Percentiles rank a stretch among this genome's conserved stretches.
Evolutionary conservation across 1,140 invertebrate genomes (phyloP).

Genomic region (Adelges cooleyi): DNA sequence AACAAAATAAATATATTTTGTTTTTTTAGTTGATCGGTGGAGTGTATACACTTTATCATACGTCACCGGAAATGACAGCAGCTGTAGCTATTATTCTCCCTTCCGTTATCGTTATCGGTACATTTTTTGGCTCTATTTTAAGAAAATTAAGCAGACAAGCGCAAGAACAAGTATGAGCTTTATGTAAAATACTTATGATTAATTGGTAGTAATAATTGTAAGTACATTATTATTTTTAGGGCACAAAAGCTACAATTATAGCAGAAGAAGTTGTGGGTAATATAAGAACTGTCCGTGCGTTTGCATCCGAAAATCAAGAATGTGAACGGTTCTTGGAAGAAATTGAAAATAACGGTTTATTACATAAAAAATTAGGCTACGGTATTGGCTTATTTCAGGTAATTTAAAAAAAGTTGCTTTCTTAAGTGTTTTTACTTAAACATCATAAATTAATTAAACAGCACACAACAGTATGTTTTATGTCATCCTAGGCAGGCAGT

Average conservation of each 20-base stretch:
- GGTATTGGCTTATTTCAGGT: slow-evolving; percentile 81
- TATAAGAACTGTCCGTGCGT: slow-evolving; percentile 79
- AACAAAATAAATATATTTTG: background rate
- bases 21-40: slow-evolving; percentile 57
- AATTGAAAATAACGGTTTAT: slow-evolving; percentile 52
- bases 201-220: background rate
- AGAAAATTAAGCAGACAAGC: slow-evolving; percentile 60
- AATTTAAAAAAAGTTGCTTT: background rate
- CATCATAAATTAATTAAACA: background rate
- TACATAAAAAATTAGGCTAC: slow-evolving; percentile 70
- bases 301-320: slow-evolving; percentile 83
- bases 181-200: slow-evolving; percentile 3
- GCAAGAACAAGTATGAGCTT: slow-evolving; percentile 55
- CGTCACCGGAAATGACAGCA: slow-evolving; percentile 79
- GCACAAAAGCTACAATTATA: slow-evolving; percentile 70
- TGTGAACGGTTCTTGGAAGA: slow-evolving; percentile 59
- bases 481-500: slow-evolving; percentile 52
- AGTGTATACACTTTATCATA: slow-evolving; percentile 59
- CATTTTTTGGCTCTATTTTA: slow-evolving; percentile 58
- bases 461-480: background rate
- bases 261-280: slow-evolving; percentile 88
- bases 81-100: slow-evolving; percentile 73
- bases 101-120: slow-evolving; percentile 62
- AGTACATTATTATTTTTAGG: slow-evolving; percentile 40
- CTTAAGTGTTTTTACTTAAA: background rate